phyloP scores from a whole-genome alignment of 30 jellyfish, hydroid and myxozoan genomes.

The Aurelia sp. region DNA sequence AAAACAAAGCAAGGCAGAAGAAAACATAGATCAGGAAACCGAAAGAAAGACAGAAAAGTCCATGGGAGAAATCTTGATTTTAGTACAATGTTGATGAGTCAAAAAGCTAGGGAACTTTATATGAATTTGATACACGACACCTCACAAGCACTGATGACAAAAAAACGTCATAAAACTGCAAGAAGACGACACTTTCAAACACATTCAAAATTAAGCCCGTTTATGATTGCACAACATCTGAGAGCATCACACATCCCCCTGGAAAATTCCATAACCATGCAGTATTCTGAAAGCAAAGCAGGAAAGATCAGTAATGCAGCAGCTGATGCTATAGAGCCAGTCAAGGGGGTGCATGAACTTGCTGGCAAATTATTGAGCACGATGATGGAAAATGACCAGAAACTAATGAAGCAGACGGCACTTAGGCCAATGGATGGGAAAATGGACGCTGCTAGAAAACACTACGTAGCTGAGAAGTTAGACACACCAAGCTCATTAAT shows the following conservation, averaged over 20 bases:
- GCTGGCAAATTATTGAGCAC: slow-evolving; percentile 35
- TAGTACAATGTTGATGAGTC: slow-evolving; percentile 46
- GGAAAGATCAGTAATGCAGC: background rate
- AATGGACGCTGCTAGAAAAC: background rate
- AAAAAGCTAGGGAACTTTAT: slow-evolving; percentile 71
- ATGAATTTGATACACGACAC: slow-evolving; percentile 62
- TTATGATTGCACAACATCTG: background rate
- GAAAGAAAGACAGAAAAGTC: background rate
- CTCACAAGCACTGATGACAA: slow-evolving; percentile 42
- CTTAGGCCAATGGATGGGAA: background rate
- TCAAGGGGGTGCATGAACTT: background rate
- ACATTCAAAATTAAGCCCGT: background rate
- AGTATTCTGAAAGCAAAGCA: background rate
- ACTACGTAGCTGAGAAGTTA: slow-evolving; percentile 2
- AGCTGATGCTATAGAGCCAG: background rate
- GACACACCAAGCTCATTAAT: slow-evolving; percentile 41
- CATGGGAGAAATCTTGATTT: slow-evolving; percentile 3
- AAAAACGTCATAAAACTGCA: slow-evolving; percentile 18
- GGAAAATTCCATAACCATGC: background rate
- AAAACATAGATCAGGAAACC: background rate
- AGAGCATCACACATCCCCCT: background rate
- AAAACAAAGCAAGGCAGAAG: background rate
- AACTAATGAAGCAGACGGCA: slow-evolving; percentile 16
- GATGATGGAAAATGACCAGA: slow-evolving; percentile 49
- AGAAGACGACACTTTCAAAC: slow-evolving; percentile 22